Evolutionary conservation across 2,113 vertebrate species (phyloP).

Genomic region (Conger conger): DNA sequence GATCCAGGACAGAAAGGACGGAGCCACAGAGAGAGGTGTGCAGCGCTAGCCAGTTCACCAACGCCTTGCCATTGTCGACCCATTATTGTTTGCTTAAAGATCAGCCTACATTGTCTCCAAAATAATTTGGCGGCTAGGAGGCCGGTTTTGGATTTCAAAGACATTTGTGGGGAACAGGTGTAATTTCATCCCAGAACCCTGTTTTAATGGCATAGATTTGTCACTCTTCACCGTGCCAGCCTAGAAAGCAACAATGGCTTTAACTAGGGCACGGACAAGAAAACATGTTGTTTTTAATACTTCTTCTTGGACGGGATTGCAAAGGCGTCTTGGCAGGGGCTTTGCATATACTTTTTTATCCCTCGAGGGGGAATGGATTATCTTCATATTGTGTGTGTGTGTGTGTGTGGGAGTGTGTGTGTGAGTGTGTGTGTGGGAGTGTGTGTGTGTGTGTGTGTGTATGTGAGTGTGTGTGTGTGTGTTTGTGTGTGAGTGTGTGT

Average conservation of each 20-base stretch:
- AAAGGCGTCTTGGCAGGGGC: slow-evolving; percentile 37
- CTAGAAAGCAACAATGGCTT: slow-evolving; percentile 77
- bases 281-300: slow-evolving; percentile 62
- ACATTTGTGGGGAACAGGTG: slow-evolving; percentile 84
- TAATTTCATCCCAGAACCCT: slow-evolving; percentile 82
- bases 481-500: too few relatives aligned
- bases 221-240: slow-evolving; percentile 75
- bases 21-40: slow-evolving; percentile 18
- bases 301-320: slow-evolving; percentile 55
- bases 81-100: slow-evolving; percentile 77
- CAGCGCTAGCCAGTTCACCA: slow-evolving; percentile 15
- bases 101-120: slow-evolving; percentile 76
- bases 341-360: background rate
- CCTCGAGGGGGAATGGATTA: background rate
- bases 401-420: too few relatives aligned
- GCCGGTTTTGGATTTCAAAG: slow-evolving; percentile 82
- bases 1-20: background rate
- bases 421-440: too few relatives aligned
- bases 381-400: background rate
- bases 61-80: slow-evolving; percentile 55
- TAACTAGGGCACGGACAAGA: slow-evolving; percentile 60
- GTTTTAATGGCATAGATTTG: slow-evolving; percentile 69
- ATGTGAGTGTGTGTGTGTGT: too few relatives aligned
- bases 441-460: too few relatives aligned
- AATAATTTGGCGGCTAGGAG: slow-evolving; percentile 79